Base-by-base conservation (phyloP, 2,888 invertebrate species). In the Drosophila austrosaltans region DNA sequence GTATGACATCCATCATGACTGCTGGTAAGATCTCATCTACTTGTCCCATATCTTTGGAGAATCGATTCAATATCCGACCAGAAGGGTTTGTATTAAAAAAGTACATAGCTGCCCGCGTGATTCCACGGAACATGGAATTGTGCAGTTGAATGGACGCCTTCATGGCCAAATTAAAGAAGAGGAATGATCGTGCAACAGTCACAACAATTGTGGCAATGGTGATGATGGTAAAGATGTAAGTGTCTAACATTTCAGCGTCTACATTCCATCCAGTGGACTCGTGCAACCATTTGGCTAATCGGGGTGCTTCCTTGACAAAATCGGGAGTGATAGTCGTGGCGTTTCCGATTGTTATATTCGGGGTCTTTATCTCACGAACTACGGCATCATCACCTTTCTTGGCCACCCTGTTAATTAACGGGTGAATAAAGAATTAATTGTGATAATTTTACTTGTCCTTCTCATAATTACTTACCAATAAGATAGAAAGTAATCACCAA, bases 1-100 rank as follows among this genome's bases (percentile, higher is more conserved):
- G 95, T 65, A 93, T 89, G 7, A 93, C 92, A 76, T 93, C 93
- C 78, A 93, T 92, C 92, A 93, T 91, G 6, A 92, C 92, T 2
- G 91, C 81, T 0, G 93, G 93, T 65, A 93, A 67, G 66, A 92
- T 90, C 72, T 93, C 93, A 79, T 93, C 93, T 92, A 94, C 79
- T 93, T 93, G 79, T 5, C 92, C 97, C 94, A 97, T 96, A 87
- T 98, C 98, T 92, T 98, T 98, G 0, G 97, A 96, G 92, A 98
- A 98, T 28, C 98, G 93, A 92, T 98, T 98, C 56, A 98, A 93
- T 81, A 98, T 96, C 56, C 96, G 93, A 0, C 96, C 96, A 0
- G 96, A 95, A 0, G 97, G 96, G 92, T 98, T 98, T 3, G 95
- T 95, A 90, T 97, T 97, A 93, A 98, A 98, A 93, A 98, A 98